Base-by-base conservation (phyloP, 2,888 invertebrate species). In the Gastrophysa polygoni region DNA sequence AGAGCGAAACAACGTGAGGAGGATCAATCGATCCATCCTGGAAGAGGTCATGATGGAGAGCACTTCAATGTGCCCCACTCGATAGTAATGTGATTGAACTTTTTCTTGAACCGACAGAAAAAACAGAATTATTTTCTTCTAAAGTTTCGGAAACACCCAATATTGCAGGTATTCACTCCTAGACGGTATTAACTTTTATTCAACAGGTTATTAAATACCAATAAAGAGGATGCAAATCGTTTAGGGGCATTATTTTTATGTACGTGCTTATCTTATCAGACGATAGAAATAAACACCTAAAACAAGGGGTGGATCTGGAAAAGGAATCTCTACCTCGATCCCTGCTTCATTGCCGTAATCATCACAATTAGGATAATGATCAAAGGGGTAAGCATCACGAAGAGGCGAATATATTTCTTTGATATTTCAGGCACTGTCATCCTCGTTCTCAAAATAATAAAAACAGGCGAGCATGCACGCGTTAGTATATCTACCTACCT, bases 401-500 rank as follows among this genome's bases (percentile, higher is more conserved):
- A 32, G 49, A 50, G 24, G 38, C 38, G 50, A 50, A 57, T 57
- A 29, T 28, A 58, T 58, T 58, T 38, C 44, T 29, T 18, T 24
- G 28, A 34, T 58, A 51, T 29, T 24, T 24, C 24, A 3, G 24
- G 29, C 38, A 34, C 34, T 32, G 51, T n/a, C n/a, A 20, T 3
- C 4, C 24, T 24, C 34, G 32, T 24, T 48, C 48, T 43, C 55
- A 54, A 55, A 18, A 49, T 38, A 60, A 49, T 60, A 60, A 60
- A n/a, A 60, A 60, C 32, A 43, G 48, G 18, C 29, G 17, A 20
- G 47, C 48, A 48, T 43, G 43, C 48, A 44, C 47, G 51, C 46
- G 32, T 34, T 46, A 57, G 51, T 24, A 56, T 61, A 51, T 51
- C n/a, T n/a, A n/a, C n/a, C n/a, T n/a, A n/a, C n/a, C n/a, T n/a